These are phyloP conservation scores for Colletes latitarsis DNA, from an alignment of 1,140 invertebrate genomes.

Conservation along the genomic window DNA sequence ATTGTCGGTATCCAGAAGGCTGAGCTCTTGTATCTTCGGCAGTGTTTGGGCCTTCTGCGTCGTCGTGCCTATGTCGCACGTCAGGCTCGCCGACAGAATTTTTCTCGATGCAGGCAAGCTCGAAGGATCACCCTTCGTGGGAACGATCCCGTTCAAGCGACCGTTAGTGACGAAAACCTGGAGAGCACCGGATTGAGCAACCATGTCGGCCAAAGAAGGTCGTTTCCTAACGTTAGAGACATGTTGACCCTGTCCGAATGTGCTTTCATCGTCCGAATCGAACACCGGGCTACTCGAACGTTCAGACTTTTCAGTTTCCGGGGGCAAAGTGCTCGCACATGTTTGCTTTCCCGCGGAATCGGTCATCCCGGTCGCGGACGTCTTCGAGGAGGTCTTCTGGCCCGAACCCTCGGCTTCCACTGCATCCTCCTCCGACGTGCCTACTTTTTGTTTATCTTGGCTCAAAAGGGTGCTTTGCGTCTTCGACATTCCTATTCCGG, in stretches of 20 bases:
- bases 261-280: slow-evolving; percentile 96
- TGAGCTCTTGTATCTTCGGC: slow-evolving; percentile 86
- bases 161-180: slow-evolving; percentile 82
- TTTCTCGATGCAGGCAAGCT: slow-evolving; percentile 48
- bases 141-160: slow-evolving; percentile 82
- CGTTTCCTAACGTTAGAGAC: slow-evolving; percentile 79
- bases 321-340: slow-evolving; percentile 33
- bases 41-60: slow-evolving; percentile 81
- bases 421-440: slow-evolving; percentile 39
- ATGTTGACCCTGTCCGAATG: slow-evolving; percentile 75
- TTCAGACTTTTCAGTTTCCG: slow-evolving; percentile 87
- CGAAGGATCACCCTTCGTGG: slow-evolving; percentile 76
- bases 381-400: slow-evolving; percentile 49
- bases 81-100: slow-evolving; percentile 66
- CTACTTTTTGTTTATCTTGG: slow-evolving; percentile 85
- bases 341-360: slow-evolving; percentile 50
- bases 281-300: slow-evolving; percentile 96
- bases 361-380: not conserved
- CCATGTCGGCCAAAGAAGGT: slow-evolving; percentile 84
- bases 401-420: slow-evolving; percentile 3
- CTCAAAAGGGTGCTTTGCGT: slow-evolving; percentile 87
- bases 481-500: slow-evolving; percentile 91
- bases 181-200: slow-evolving; percentile 84
- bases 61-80: slow-evolving; percentile 68
- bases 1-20: slow-evolving; percentile 84